phyloP scores from a whole-genome alignment of 2,797 vertebrate species.

The Paramormyrops hopkinsi region DNA sequence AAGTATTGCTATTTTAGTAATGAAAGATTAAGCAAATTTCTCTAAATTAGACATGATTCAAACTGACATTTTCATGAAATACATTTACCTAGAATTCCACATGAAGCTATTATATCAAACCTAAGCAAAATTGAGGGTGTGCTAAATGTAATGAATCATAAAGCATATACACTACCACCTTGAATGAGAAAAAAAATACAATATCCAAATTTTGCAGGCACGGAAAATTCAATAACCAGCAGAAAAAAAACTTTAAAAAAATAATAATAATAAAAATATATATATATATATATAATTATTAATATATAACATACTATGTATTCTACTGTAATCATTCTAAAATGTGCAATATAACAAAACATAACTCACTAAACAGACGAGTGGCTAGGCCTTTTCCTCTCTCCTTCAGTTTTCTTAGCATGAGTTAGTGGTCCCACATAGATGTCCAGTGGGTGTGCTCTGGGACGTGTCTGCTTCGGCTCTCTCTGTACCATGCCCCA shows the following conservation, averaged over 20 bases:
- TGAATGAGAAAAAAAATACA: background rate
- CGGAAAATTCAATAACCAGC: background rate
- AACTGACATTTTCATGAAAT: background rate
- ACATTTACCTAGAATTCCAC: background rate
- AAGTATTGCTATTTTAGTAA: background rate
- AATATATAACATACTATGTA: background rate
- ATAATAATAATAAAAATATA: too few relatives aligned
- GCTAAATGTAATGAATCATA: background rate
- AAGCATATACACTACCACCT: background rate
- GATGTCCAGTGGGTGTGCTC: slow-evolving; percentile 32
- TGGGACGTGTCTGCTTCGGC: slow-evolving; percentile 45
- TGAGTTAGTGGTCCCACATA: background rate
- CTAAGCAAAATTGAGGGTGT: background rate
- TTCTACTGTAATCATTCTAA: background rate
- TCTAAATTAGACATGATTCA: background rate
- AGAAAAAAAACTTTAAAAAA: background rate
- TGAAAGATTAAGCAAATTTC: background rate
- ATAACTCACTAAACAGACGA: slow-evolving; percentile 9
- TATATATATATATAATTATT: too few relatives aligned
- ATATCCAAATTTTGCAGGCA: background rate
- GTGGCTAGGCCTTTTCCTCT: background rate
- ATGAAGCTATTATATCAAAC: background rate
- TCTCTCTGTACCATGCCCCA: slow-evolving; percentile 71
- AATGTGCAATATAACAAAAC: background rate
- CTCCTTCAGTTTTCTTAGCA: background rate